phyloP scores from a whole-genome alignment of 2,797 vertebrate genomes.

The Avahi laniger region DNA sequence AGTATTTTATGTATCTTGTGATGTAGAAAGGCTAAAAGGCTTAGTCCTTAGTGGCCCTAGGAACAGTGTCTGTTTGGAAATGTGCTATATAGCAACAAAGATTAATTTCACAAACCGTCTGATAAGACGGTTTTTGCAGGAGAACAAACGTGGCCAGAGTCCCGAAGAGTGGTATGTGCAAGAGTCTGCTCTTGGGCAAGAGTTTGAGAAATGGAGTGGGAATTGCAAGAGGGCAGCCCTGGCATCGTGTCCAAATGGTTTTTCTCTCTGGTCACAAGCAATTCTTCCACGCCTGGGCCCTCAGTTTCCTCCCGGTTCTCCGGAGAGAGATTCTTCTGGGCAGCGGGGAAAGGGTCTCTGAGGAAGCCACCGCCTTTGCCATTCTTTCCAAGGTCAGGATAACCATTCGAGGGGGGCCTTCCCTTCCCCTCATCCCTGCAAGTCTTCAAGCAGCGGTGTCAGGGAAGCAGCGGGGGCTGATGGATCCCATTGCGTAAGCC shows the following conservation, averaged over 20 bases:
- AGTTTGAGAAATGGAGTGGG: background rate
- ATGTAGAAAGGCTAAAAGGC: background rate
- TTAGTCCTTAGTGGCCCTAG: background rate
- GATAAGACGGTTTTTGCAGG: conserved; percentile 57
- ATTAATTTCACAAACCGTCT: conserved; percentile 59
- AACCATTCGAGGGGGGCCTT: background rate
- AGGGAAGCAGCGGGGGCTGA: background rate
- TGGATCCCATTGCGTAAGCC: background rate
- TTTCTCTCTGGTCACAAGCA: background rate
- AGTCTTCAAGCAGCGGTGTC: background rate
- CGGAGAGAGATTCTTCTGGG: background rate
- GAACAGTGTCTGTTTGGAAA: conserved; percentile 53
- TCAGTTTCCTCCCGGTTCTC: background rate
- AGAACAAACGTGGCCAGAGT: background rate
- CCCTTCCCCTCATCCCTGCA: background rate
- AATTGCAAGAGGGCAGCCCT: background rate
- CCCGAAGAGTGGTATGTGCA: background rate
- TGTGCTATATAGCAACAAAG: background rate
- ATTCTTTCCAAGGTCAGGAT: background rate
- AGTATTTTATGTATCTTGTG: background rate
- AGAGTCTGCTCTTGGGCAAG: conserved; percentile 51
- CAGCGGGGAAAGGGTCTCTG: background rate
- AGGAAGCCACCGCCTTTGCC: background rate
- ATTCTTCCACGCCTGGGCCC: background rate
- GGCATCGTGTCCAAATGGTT: background rate